Evolutionary conservation across 1,140 invertebrate species (phyloP).

Genomic region (Proctacanthus coquilletti): DNA sequence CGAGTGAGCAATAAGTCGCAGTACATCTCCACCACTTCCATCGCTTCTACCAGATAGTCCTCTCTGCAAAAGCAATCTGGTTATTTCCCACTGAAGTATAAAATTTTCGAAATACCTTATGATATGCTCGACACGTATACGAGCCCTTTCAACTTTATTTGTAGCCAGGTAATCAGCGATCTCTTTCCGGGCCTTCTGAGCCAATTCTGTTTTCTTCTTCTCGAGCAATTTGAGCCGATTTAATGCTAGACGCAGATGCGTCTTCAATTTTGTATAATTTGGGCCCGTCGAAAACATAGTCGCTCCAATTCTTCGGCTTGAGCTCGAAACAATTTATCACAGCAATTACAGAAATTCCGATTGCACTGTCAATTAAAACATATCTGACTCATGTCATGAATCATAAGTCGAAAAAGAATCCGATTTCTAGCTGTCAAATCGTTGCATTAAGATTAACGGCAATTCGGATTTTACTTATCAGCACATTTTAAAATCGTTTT

Average conservation of each 20-base stretch:
- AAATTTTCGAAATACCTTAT: slow-evolving; percentile 42
- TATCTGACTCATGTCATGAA: no score
- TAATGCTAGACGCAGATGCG: slow-evolving; percentile 79
- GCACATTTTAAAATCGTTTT: no score
- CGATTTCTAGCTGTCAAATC: no score
- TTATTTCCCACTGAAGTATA: background rate
- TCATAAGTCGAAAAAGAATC: no score
- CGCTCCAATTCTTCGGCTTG: no score
- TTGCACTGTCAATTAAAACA: no score
- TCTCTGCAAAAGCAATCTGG: slow-evolving; percentile 47
- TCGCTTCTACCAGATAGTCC: slow-evolving; percentile 97
- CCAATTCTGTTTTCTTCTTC: slow-evolving; percentile 96
- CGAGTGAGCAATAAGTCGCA: slow-evolving; percentile 94
- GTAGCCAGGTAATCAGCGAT: slow-evolving; percentile 89
- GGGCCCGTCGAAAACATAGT: slow-evolving; percentile 82
- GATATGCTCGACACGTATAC: slow-evolving; percentile 95
- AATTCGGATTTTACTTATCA: no score
- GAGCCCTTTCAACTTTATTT: slow-evolving; percentile 84
- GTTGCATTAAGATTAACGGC: no score
- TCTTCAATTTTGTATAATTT: slow-evolving; percentile 93
- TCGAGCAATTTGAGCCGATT: slow-evolving; percentile 90
- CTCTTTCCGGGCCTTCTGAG: slow-evolving; percentile 90
- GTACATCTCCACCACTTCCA: slow-evolving; percentile 99
- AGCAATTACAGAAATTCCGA: no score
- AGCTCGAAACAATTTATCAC: no score